phyloP scores from a whole-genome alignment of 2,888 invertebrate species.

The Dasypogon diadema region DNA sequence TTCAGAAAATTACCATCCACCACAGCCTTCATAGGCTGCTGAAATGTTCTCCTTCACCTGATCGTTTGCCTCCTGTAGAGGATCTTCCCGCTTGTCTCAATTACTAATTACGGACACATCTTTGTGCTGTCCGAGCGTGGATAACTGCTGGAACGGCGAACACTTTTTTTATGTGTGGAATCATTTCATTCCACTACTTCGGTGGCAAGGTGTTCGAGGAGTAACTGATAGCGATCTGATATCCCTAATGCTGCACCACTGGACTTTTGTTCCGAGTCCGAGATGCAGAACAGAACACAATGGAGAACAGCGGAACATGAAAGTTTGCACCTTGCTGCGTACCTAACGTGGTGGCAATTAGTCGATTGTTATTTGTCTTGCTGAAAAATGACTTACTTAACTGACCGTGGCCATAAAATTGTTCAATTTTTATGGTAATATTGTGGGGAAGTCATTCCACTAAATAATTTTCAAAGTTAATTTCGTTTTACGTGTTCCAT shows the following conservation, averaged over 20 bases:
- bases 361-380: constrained; percentile 44
- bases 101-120: constrained; percentile 52
- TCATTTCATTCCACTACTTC: constrained; percentile 25
- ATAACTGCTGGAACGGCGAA: constrained; percentile 34
- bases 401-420: neutral
- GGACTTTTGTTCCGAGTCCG: constrained; percentile 25
- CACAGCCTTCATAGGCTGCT: neutral
- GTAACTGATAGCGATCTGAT: constrained; percentile 43
- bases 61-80: constrained; percentile 18
- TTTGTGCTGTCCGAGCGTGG: constrained; percentile 49
- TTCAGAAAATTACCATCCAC: constrained; percentile 51
- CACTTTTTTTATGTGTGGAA: constrained; percentile 18
- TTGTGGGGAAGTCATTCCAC: no score
- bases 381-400: constrained; percentile 47
- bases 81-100: constrained; percentile 48
- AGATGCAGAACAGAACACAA: constrained; percentile 32
- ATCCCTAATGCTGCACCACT: constrained; percentile 40
- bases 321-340: constrained; percentile 44
- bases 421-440: neutral
- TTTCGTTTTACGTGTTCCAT: no score
- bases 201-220: constrained; percentile 38
- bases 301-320: constrained; percentile 40
- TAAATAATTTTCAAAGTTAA: no score
- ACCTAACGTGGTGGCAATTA: constrained; percentile 44
- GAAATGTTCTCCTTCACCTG: constrained; percentile 20